Base-by-base conservation (phyloP, 2,888 invertebrate genomes). In the Platycnemis pennipes region DNA sequence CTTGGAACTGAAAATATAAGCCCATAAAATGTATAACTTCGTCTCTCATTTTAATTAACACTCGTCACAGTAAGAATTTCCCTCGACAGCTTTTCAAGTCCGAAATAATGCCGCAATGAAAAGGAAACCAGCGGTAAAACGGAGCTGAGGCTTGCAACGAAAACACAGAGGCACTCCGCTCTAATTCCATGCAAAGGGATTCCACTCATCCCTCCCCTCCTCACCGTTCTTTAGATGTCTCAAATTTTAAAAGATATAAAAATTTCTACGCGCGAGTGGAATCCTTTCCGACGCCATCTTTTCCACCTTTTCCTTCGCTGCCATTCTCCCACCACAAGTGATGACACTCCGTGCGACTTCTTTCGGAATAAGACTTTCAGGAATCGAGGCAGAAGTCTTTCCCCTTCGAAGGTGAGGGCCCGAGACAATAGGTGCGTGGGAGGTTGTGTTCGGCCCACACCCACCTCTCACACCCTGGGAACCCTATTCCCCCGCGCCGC, bases 21-120 rank as follows among this genome's bases (percentile, higher is more conserved):
- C 77, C 11, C 77, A 77, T 37, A 37, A 77, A 63, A 77, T 37
- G 31, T 37, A 77, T 77, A 69, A 31, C 77, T 77, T 11, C 77
- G 77, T 77, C 77, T 77, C 77, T 77, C 37, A 77, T 77, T 77
- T 77, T 77, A 77, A 77, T 77, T 77, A 77, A 77, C 77, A 77
- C 77, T 37, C 77, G 77, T 77, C 77, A 77, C 77, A 77, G 37
- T 37, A 77, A 77, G 77, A 31, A 77, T 77, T 77, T 77, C 13
- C 77, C 77, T 77, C 77, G 77, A 77, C 77, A 77, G 77, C 77
- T 77, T 37, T 31, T 77, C 31, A 26, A 37, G 77, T 37, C 77
- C 37, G 31, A 37, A 26, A 77, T 77, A 77, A 77, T 77, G 37
- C 37, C 77, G 77, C 31, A 77, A 77, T 77, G 13, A 77, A 77